Evolutionary conservation across 1,140 invertebrate genomes (phyloP).

Genomic region (Mya arenaria): DNA sequence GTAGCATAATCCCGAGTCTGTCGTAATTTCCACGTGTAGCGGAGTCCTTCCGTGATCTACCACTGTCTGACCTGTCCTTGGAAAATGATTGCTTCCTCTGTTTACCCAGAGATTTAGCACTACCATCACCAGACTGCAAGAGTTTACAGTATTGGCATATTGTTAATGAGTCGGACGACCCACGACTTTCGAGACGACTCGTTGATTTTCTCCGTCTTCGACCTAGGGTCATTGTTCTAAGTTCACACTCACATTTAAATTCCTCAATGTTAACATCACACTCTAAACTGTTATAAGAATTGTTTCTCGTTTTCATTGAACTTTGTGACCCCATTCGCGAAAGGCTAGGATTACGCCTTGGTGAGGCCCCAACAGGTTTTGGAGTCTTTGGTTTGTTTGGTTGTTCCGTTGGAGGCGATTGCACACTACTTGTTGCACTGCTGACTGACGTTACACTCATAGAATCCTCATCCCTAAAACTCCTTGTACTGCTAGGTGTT

Average conservation of each 20-base stretch:
- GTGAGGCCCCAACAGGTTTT: constrained; percentile 48
- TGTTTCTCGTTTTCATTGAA: constrained; percentile 22
- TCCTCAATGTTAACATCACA: constrained; percentile 21
- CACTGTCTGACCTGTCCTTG: neutral
- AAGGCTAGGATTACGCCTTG: constrained; percentile 44
- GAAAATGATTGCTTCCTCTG: neutral
- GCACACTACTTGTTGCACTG: constrained; percentile 35
- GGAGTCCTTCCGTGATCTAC: neutral
- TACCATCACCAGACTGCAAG: constrained; percentile 8
- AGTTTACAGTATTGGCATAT: constrained; percentile 48
- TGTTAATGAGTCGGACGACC: constrained; percentile 13
- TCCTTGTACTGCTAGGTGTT: neutral
- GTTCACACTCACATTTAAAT: constrained; percentile 29
- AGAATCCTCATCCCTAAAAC: constrained; percentile 18
- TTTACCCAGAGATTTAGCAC: constrained; percentile 10
- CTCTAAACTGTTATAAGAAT: constrained; percentile 33
- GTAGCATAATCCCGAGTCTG: constrained; percentile 34
- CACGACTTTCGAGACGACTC: neutral
- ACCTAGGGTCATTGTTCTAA: neutral
- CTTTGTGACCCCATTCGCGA: constrained; percentile 33
- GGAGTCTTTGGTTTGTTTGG: constrained; percentile 56
- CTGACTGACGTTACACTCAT: constrained; percentile 31
- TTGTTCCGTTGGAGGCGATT: constrained; percentile 46
- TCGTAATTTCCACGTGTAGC: constrained; percentile 28
- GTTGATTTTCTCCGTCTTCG: neutral